Base-by-base conservation (phyloP, 2,888 invertebrate species). In the Apotomis capreana region DNA sequence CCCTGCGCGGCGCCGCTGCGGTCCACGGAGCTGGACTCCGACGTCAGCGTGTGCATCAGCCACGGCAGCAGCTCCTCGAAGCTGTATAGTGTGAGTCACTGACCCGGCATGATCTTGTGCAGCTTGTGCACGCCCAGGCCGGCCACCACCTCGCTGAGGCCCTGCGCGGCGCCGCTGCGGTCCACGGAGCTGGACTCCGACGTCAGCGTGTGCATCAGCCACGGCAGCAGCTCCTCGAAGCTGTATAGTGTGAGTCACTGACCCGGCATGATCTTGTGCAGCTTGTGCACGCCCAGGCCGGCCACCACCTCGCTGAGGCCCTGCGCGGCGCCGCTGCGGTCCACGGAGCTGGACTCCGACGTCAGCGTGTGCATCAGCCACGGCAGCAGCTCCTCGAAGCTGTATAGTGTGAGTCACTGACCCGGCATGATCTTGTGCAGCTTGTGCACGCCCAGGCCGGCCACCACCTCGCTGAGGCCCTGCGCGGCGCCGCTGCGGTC, bases 351-450 rank as follows among this genome's bases (percentile, higher is more conserved):
- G 44, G 96, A 95, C 91, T 99, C 99, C 0, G 98, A 98, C 3
- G 99, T 98, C 52, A 99, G 94, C 2, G 98, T 99, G 90, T 98
- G 97, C 98, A 99, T 99, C 74, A 99, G 94, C 99, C 99, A 99
- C 15, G 99, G 99, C 79, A 99, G 94, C 70, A 99, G 94, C 40
- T 40, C 40, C 6, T 5, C 5, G 49, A 10, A 49, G 49, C 8
- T 49, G 49, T 6, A 6, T 9, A 49, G 9, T 40, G 9, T 49
- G 5, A 9, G 49, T 49, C 0, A 10, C 76, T 49, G 77, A 95
- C 95, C 96, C 0, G 99, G 99, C 99, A 99, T 99, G 68, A 99
- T 95, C 89, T 97, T 97, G 84, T 98, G 97, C 77, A 99, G 94
- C 89, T 99, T 99, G 82, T 97, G 97, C 46, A 97, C 96, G 13